Conservation (phyloP, 2,797 vertebrate genomes). For the Anabacerthia variegaticeps region DNA sequence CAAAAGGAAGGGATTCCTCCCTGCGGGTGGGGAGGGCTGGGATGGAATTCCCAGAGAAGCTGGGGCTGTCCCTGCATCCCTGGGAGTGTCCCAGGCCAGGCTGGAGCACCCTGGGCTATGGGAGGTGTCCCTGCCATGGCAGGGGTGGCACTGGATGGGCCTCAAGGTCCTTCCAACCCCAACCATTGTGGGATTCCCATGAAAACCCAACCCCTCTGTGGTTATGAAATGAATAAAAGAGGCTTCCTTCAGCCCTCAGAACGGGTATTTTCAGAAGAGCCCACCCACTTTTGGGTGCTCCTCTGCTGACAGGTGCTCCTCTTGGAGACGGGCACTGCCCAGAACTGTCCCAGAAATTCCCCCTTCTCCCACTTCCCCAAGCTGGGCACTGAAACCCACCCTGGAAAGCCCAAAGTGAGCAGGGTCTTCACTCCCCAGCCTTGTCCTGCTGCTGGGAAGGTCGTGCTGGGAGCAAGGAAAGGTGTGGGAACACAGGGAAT, state of each 20-base stretch:
- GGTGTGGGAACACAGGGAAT: not conserved
- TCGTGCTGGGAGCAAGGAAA: fast-evolving
- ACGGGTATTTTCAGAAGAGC: fast-evolving
- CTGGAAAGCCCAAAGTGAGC: not conserved
- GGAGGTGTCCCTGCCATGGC: not conserved
- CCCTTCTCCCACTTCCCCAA: not conserved
- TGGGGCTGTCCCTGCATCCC: not conserved
- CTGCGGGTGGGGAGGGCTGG: not conserved
- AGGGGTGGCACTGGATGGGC: fast-evolving
- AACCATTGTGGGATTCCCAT: not conserved
- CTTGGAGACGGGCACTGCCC: not conserved
- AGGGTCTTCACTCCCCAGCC: not conserved
- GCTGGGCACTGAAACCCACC: not conserved
- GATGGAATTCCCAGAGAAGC: not conserved
- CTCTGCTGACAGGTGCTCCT: not conserved
- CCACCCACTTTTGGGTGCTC: not conserved
- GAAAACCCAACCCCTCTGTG: not conserved
- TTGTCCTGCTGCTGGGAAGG: not conserved
- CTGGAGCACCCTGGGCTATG: fast-evolving
- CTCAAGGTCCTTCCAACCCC: not conserved
- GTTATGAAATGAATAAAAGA: not conserved
- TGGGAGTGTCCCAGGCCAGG: not conserved
- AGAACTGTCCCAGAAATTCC: not conserved
- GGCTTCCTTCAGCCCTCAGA: too few relatives aligned
- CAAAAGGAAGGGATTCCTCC: not conserved